Evolutionary conservation across 2,113 vertebrate genomes (phyloP).

Genomic region (Brachypteracias leptosomus): DNA sequence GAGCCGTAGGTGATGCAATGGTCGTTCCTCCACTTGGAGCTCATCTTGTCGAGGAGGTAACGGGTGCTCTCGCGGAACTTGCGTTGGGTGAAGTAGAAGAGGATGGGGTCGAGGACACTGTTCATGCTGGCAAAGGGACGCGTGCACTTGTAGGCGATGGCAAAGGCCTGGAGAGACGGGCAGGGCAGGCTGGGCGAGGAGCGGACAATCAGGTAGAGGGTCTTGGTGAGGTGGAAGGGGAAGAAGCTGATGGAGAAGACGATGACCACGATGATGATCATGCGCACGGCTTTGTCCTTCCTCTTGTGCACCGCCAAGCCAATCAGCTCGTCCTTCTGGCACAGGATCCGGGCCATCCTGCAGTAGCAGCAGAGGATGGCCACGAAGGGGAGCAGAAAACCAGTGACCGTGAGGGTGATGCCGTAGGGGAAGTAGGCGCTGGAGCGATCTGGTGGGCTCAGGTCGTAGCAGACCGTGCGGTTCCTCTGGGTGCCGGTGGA

Average conservation of each 20-base stretch:
- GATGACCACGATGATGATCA: slow-evolving; percentile 86
- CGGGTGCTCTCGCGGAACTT: slow-evolving; percentile 83
- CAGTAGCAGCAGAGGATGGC: slow-evolving; percentile 88
- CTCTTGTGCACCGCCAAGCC: slow-evolving; percentile 74
- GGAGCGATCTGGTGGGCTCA: slow-evolving; percentile 81
- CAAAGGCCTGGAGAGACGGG: slow-evolving; percentile 78
- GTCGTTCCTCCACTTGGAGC: slow-evolving; percentile 69
- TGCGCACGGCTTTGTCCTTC: slow-evolving; percentile 85
- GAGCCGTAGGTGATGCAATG: background rate
- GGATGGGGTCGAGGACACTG: slow-evolving; percentile 93
- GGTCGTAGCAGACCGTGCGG: slow-evolving; percentile 93
- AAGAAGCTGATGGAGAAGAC: slow-evolving; percentile 93
- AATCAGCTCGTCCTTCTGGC: slow-evolving; percentile 73
- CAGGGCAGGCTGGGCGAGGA: slow-evolving; percentile 72
- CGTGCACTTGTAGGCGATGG: slow-evolving; percentile 90
- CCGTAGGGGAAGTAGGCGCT: slow-evolving; percentile 89
- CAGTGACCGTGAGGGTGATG: slow-evolving; percentile 86
- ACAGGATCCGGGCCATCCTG: slow-evolving; percentile 85
- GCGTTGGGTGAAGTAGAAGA: slow-evolving; percentile 94
- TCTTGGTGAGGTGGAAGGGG: slow-evolving; percentile 95
- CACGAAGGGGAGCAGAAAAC: slow-evolving; percentile 89
- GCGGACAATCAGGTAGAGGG: slow-evolving; percentile 87
- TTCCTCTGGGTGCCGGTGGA: slow-evolving; percentile 89
- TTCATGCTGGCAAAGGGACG: slow-evolving; percentile 96
- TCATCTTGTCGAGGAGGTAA: slow-evolving; percentile 80